Conservation (phyloP, 2,113 vertebrate genomes). For the Sander lucioperca region DNA sequence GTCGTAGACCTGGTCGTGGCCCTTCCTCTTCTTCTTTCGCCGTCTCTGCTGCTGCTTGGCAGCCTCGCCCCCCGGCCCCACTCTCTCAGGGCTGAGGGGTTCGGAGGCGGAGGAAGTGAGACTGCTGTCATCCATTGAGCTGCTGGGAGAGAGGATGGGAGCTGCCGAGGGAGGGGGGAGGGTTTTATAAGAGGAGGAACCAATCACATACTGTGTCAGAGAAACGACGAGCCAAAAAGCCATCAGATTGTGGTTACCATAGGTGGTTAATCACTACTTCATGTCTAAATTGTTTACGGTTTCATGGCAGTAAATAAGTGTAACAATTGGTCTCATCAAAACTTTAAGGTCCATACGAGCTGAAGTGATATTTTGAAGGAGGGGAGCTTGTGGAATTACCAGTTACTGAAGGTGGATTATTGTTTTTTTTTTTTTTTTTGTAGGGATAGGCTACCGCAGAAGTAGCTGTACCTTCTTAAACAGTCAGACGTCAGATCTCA, state of each 20-base stretch:
- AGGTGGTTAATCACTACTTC: neutral
- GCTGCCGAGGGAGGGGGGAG: conserved; percentile 73
- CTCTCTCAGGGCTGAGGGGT: conserved; percentile 77
- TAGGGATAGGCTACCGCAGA: neutral
- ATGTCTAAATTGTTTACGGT: conserved; percentile 2
- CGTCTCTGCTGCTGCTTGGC: conserved; percentile 78
- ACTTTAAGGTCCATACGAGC: neutral
- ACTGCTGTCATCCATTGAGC: conserved; percentile 80
- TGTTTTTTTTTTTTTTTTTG: neutral
- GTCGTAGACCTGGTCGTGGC: conserved; percentile 75
- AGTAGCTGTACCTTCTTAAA: neutral
- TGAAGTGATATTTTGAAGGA: neutral
- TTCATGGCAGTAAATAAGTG: neutral
- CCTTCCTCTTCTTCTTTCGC: conserved; percentile 85
- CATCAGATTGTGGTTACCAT: conserved; percentile 67
- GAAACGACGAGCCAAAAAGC: conserved; percentile 69
- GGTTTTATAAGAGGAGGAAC: conserved; percentile 85
- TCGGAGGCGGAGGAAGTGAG: conserved; percentile 75
- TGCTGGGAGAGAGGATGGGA: conserved; percentile 77
- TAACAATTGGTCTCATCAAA: neutral
- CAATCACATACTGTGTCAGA: conserved; percentile 79
- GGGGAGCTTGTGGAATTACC: neutral
- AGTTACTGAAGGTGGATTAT: neutral
- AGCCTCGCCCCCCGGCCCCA: conserved; percentile 68
- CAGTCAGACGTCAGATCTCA: neutral